Evolutionary conservation across 2,797 vertebrate species (phyloP), one percentile per base, ranked within the genome.

Genomic region (Chlorospingus flavigularis): DNA sequence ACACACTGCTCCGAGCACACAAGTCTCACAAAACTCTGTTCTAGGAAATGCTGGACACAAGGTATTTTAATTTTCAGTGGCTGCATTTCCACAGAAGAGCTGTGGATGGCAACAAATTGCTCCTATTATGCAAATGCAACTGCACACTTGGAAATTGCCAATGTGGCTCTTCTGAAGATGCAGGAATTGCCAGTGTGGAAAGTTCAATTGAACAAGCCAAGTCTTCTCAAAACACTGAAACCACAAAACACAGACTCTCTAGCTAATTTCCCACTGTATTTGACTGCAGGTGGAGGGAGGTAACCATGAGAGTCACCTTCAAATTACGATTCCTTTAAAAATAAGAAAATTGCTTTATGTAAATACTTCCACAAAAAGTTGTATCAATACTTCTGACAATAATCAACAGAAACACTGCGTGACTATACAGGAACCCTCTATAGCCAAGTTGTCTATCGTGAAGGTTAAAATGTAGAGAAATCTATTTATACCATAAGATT

Each of bases 81-180:
- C 89, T 96, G 95, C 89, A 95, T 81, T 96, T 96, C 95, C 95
- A 95, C 89, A 84, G 89, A 66, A 88, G 86, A 96, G 94, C 94
- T 92, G 91, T 90, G 96, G 95, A 97, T 96, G 95, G 95, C 94
- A 96, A 96, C 91, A 96, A 96, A 96, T 92, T 97, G 89, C 89
- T 94, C 94, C 92, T 81, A 89, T 94, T 96, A 96, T 92, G 85
- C 94, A 94, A 97, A 97, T 91, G 35, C 58, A 91, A 75, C 75
- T 35, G 72, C 87, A 95, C 89, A n/a, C 93, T 92, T 75, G 85
- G 95, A 97, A 96, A 92, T 33, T 81, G 95, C 87, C 92, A 78
- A 58, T 94, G 94, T 94, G 92, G 91, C 94, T 92, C 92, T 83
- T 84, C 68, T 51, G 73, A 88, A 94, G 87, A 88, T 11, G 75